A percentile compares a stretch with the other conserved stretches of the same genome.
Evolutionary conservation across 2,888 invertebrate genomes (phyloP).

Genomic region (Clistopyga incitator): DNA sequence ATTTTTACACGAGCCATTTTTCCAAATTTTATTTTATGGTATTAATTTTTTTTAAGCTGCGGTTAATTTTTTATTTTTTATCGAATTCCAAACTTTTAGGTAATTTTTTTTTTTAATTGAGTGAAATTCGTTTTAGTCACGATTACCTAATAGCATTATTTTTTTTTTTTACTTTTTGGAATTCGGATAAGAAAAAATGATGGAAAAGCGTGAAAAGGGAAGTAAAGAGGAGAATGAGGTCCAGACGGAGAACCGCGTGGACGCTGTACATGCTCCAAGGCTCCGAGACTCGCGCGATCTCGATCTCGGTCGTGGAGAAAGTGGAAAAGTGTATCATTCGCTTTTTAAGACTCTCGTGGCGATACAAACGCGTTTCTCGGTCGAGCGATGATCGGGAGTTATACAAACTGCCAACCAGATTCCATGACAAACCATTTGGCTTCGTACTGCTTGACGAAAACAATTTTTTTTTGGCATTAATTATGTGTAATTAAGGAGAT

Average conservation of each 20-base stretch:
- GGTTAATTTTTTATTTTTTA: too few relatives aligned
- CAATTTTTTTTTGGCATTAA: background rate
- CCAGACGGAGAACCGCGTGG: slow-evolving; percentile 32
- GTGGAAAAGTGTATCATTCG: slow-evolving; percentile 79
- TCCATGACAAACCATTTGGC: background rate
- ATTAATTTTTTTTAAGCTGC: too few relatives aligned
- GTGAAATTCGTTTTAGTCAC: too few relatives aligned
- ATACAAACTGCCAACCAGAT: slow-evolving; percentile 44
- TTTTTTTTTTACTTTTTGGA: too few relatives aligned
- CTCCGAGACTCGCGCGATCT: slow-evolving; percentile 64
- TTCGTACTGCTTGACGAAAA: too few relatives aligned
- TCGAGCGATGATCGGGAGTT: slow-evolving; percentile 58
- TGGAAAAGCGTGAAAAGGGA: background rate
- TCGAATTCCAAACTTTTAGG: too few relatives aligned
- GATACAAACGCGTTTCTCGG: slow-evolving; percentile 63
- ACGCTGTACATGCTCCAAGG: slow-evolving; percentile 69
- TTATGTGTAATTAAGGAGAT: background rate
- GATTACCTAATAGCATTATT: too few relatives aligned
- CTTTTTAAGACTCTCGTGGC: slow-evolving; percentile 64
- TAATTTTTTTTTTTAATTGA: too few relatives aligned
- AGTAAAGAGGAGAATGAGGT: slow-evolving; percentile 23
- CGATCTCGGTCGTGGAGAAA: slow-evolving; percentile 79
- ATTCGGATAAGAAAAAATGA: background rate
- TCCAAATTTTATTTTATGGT: too few relatives aligned
- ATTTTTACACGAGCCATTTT: too few relatives aligned